phyloP scores from a whole-genome alignment of 2,888 invertebrate species.

The Lepidocyrtoides sp. region DNA sequence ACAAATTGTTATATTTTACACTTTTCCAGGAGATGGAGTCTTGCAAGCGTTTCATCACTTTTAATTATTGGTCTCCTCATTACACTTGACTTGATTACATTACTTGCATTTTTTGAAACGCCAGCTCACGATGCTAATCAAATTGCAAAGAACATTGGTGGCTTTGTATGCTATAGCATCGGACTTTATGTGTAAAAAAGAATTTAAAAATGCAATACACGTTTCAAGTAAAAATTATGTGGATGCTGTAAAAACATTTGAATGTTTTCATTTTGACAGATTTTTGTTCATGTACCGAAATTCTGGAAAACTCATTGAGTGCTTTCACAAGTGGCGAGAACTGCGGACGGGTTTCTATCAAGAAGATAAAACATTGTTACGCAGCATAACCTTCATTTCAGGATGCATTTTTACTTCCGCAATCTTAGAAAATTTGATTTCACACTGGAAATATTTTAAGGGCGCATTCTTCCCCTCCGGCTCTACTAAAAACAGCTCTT shows the following conservation, averaged over 20 bases:
- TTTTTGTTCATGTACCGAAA: constrained; percentile 79
- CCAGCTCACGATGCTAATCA: constrained; percentile 78
- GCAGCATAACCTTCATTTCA: constrained; percentile 78
- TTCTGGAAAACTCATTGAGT: constrained; percentile 49
- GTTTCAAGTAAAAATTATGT: background rate
- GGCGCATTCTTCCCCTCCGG: background rate
- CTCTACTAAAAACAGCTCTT: background rate
- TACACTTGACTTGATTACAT: constrained; percentile 59
- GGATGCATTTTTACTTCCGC: constrained; percentile 80
- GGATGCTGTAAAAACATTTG: background rate
- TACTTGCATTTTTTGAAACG: constrained; percentile 71
- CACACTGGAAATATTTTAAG: constrained; percentile 71
- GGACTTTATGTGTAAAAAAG: constrained; percentile 80
- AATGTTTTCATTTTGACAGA: constrained; percentile 35
- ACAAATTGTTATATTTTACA: background rate
- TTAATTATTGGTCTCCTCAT: constrained; percentile 61
- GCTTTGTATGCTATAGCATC: constrained; percentile 78
- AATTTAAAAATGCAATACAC: background rate
- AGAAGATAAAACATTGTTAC: constrained; percentile 77
- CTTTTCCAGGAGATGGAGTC: constrained; percentile 43
- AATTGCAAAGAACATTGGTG: constrained; percentile 75
- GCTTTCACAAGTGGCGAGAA: constrained; percentile 80
- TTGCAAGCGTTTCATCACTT: constrained; percentile 58
- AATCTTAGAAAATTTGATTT: constrained; percentile 82
- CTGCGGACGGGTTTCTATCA: constrained; percentile 60